Conservation (phyloP, 2,888 invertebrate species). For the Geophilus truncorum region DNA sequence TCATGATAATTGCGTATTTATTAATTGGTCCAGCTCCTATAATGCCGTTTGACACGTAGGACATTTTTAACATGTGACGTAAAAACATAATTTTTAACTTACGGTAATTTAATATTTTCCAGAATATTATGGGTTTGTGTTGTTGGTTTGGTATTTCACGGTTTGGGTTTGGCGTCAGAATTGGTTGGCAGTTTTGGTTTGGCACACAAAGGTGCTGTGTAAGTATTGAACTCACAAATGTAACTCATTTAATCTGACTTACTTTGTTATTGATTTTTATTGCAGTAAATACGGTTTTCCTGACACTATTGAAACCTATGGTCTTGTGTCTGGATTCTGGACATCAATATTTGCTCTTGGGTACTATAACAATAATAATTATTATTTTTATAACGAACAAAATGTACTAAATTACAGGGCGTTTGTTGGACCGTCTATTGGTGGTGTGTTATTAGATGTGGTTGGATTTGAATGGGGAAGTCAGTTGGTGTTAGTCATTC, state of each 20-base stretch:
- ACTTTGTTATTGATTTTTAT: conserved; percentile 33
- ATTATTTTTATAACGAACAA: conserved; percentile 71
- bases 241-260: neutral
- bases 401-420: conserved; percentile 84
- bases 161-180: conserved; percentile 75
- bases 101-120: no score
- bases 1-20: conserved; percentile 63
- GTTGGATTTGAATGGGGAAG: conserved; percentile 54
- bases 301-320: conserved; percentile 81
- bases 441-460: conserved; percentile 66
- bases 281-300: conserved; percentile 56
- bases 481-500: conserved; percentile 49
- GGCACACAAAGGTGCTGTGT: conserved; percentile 74
- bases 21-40: conserved; percentile 80
- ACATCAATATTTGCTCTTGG: conserved; percentile 84
- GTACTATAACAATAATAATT: neutral
- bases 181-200: conserved; percentile 81
- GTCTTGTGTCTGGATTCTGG: conserved; percentile 83
- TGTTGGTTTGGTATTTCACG: conserved; percentile 62
- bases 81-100: no score
- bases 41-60: conserved; percentile 60
- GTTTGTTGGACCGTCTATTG: conserved; percentile 72
- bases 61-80: no score
- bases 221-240: conserved; percentile 49
- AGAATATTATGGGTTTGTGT: neutral